phyloP scores from a whole-genome alignment of 1,140 invertebrate genomes.

The Drosophila athabasca region DNA sequence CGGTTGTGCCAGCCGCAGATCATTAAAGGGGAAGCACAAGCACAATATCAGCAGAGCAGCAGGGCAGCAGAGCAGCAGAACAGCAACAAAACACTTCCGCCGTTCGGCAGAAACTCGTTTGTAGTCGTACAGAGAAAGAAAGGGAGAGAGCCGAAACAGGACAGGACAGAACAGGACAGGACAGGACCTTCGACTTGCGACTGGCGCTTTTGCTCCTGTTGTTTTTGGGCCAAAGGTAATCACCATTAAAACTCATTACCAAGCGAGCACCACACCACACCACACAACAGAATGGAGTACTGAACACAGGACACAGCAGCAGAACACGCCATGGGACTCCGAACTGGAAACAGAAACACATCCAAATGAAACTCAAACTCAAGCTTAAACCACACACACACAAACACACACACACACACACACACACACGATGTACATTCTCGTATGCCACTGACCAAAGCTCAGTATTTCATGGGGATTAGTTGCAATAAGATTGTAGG shows the following conservation, averaged over 20 bases:
- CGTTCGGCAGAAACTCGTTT: slow-evolving; percentile 44
- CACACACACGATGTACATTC: background rate
- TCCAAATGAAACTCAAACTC: slow-evolving; percentile 2
- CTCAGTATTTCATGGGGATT: background rate
- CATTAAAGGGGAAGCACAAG: slow-evolving; percentile 25
- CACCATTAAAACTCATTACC: slow-evolving; percentile 80
- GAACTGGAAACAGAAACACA: background rate
- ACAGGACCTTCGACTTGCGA: slow-evolving; percentile 29
- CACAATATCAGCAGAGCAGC: no score
- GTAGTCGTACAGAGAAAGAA: background rate
- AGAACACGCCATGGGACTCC: slow-evolving; percentile 37
- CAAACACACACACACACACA: slow-evolving; percentile 32
- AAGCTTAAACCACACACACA: slow-evolving; percentile 9
- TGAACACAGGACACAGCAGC: slow-evolving; percentile 27
- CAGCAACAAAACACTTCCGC: slow-evolving; percentile 37
- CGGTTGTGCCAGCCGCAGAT: slow-evolving; percentile 39
- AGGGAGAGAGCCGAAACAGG: slow-evolving; percentile 10
- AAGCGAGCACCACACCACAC: slow-evolving; percentile 39
- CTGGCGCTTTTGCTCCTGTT: slow-evolving; percentile 20
- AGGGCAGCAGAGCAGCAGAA: slow-evolving; percentile 15
- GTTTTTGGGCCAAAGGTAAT: slow-evolving; percentile 57
- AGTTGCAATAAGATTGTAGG: background rate
- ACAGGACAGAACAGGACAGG: slow-evolving; percentile 24
- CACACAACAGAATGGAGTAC: slow-evolving; percentile 18
- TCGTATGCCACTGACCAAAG: background rate